Conservation (phyloP, 1,140 invertebrate species). For the Papilio xuthus region DNA sequence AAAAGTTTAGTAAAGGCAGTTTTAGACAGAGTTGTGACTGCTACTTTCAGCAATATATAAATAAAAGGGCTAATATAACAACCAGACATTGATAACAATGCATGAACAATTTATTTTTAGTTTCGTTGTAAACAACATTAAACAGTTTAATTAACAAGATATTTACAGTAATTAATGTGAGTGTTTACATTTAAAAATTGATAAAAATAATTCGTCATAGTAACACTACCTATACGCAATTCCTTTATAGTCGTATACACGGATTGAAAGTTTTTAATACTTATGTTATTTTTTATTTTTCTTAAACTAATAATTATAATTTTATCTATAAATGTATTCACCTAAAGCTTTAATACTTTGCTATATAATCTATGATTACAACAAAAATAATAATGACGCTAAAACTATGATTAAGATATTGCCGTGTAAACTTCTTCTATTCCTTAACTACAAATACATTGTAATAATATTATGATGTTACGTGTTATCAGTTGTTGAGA, state of each 20-base stretch:
- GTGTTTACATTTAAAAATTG: slow-evolving; percentile 51
- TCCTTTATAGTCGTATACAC: neutral
- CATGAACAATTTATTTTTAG: slow-evolving; percentile 42
- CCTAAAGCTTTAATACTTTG: too few relatives aligned
- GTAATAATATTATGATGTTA: slow-evolving; percentile 13
- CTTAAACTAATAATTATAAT: neutral
- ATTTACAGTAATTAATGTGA: slow-evolving; percentile 60
- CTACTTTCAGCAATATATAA: neutral
- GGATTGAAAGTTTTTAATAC: neutral
- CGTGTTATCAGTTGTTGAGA: neutral
- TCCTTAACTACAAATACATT: slow-evolving; percentile 1
- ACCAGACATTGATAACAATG: neutral
- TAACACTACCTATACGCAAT: neutral
- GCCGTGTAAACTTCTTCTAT: neutral
- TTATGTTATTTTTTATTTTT: neutral
- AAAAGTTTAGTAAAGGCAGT: neutral
- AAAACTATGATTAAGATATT: neutral
- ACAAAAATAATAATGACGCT: too few relatives aligned
- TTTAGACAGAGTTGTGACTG: neutral
- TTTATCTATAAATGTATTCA: neutral
- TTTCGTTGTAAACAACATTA: slow-evolving; percentile 42
- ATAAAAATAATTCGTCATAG: slow-evolving; percentile 54
- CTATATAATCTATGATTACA: too few relatives aligned
- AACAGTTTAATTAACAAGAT: slow-evolving; percentile 55
- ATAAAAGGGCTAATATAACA: neutral